A percentile compares a stretch with the other conserved stretches of the same genome.
Conservation (phyloP, 2,797 vertebrate species). For the Setipinna tenuifilis region DNA sequence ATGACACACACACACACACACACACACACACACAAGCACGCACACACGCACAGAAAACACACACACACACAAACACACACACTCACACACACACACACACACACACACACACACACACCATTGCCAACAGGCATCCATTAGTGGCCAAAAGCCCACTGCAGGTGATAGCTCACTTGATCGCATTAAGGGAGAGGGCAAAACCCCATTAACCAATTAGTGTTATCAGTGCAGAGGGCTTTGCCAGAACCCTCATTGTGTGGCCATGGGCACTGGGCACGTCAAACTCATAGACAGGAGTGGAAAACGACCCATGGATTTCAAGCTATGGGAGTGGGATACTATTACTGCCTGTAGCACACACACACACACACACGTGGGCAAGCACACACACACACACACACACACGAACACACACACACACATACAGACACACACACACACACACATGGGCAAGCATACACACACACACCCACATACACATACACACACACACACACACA, state of each 20-base stretch:
- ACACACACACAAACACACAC: slow-evolving; percentile 40
- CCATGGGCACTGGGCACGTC: neutral
- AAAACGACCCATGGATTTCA: neutral
- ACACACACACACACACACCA: slow-evolving; percentile 28
- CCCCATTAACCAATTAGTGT: slow-evolving; percentile 37
- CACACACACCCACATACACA: too few relatives aligned
- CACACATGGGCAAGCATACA: too few relatives aligned
- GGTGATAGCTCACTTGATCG: slow-evolving; percentile 45
- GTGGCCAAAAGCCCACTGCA: slow-evolving; percentile 1
- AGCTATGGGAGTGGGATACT: neutral
- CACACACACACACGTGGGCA: too few relatives aligned
- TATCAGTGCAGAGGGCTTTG: neutral
- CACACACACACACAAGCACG: slow-evolving; percentile 32
- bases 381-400: too few relatives aligned
- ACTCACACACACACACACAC: slow-evolving; percentile 33
- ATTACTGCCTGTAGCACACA: neutral
- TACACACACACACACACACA: too few relatives aligned
- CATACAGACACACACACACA: too few relatives aligned
- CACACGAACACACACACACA: too few relatives aligned
- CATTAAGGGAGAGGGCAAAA: slow-evolving; percentile 37
- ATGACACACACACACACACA: slow-evolving; percentile 23
- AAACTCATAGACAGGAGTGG: neutral
- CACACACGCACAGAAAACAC: too few relatives aligned
- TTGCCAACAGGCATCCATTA: slow-evolving; percentile 1
- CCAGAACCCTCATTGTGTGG: neutral